A percentile compares a stretch with the other conserved stretches of the same genome.
Evolutionary conservation across 2,797 vertebrate species (phyloP).

Genomic region (Sternotherus odoratus): DNA sequence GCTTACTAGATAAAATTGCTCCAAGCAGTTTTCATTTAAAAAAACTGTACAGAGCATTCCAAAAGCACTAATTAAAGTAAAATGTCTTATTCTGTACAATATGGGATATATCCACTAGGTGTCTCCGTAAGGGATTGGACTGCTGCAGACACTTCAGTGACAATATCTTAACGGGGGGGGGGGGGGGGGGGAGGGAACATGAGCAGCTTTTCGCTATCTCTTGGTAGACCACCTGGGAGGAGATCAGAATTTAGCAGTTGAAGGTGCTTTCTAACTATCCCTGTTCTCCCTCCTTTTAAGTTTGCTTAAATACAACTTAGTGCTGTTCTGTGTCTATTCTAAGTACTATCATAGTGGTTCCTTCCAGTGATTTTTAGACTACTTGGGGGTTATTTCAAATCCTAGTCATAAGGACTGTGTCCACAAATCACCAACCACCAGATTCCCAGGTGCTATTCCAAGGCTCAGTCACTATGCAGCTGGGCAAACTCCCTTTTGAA

Average conservation of each 20-base stretch:
- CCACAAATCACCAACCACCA: too few species aligned
- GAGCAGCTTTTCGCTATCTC: background rate
- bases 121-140: slow-evolving; percentile 34
- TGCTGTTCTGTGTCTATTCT: background rate
- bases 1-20: background rate
- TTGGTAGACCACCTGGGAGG: background rate
- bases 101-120: slow-evolving; percentile 31
- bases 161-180: background rate
- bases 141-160: background rate
- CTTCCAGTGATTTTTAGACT: background rate
- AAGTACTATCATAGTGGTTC: background rate
- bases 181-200: too few species aligned
- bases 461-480: background rate
- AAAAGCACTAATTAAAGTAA: background rate
- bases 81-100: background rate
- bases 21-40: background rate
- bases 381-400: background rate
- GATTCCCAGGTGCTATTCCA: background rate
- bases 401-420: background rate
- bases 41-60: background rate
- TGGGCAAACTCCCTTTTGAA: background rate
- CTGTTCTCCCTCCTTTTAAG: background rate
- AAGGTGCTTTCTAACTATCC: background rate
- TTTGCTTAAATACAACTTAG: background rate
- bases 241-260: background rate